Conservation (phyloP, 2,797 vertebrate genomes). For the Darevskia nairensis region DNA sequence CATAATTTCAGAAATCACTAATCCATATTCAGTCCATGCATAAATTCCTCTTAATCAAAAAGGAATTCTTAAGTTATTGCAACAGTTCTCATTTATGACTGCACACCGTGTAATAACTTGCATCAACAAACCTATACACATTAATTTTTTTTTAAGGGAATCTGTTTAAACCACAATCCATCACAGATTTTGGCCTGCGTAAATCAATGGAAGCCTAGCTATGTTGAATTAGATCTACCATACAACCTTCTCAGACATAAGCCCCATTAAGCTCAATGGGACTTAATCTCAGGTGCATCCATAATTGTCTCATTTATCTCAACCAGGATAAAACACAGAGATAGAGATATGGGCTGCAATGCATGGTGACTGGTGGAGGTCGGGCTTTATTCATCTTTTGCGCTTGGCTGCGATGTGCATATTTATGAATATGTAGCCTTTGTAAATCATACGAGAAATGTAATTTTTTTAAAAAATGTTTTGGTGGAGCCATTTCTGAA, state of each 20-base stretch:
- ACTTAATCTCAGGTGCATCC: too few species aligned
- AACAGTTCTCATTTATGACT: neutral
- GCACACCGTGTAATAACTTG: conserved; percentile 11
- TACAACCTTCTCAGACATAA: too few species aligned
- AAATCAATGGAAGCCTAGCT: neutral
- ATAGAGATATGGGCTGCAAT: neutral
- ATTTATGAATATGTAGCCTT: neutral
- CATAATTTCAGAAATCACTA: conserved; percentile 15
- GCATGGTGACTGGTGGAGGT: neutral
- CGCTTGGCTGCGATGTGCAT: neutral
- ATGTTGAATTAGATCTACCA: neutral
- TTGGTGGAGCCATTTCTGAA: neutral
- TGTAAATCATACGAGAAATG: neutral
- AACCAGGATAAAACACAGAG: neutral
- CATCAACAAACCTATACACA: neutral
- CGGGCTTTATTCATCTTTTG: neutral
- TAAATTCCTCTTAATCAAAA: conserved; percentile 40
- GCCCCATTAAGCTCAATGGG: too few species aligned
- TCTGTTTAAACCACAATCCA: neutral
- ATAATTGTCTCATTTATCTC: neutral
- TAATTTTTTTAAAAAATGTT: too few species aligned
- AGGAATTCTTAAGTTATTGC: conserved; percentile 16
- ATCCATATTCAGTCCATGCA: conserved; percentile 24
- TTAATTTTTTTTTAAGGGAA: neutral
- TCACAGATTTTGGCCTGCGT: neutral